Conservation (phyloP, 2,113 vertebrate genomes). For the Plecturocebus donacophilus region DNA sequence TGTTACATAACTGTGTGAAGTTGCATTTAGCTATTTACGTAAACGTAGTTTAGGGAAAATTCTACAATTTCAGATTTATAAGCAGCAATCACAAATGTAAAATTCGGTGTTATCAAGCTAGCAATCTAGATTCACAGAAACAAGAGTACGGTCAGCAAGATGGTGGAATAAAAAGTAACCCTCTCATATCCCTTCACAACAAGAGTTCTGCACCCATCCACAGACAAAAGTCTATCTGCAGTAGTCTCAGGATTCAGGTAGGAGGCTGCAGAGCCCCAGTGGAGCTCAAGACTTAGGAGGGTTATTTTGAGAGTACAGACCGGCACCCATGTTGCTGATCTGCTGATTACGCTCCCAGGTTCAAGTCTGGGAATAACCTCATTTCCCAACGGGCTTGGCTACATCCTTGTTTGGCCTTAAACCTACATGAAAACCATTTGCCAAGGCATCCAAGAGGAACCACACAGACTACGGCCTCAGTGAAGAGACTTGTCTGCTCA, state of each 20-base stretch:
- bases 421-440: neutral
- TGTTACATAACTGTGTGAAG: slow-evolving; percentile 1
- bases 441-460: neutral
- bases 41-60: slow-evolving; percentile 32
- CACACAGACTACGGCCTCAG: neutral
- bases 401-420: neutral
- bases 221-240: neutral
- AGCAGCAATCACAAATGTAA: neutral
- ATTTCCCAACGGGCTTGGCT: neutral
- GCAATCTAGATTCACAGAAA: neutral
- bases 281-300: neutral
- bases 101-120: neutral
- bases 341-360: neutral
- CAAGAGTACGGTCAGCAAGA: neutral
- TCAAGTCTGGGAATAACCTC: neutral
- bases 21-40: neutral
- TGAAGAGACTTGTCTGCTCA: neutral
- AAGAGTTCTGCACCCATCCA: neutral
- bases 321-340: neutral
- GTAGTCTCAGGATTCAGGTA: neutral
- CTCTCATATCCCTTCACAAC: neutral
- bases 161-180: neutral
- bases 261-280: neutral
- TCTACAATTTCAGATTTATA: neutral
- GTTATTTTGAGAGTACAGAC: neutral